Evolutionary conservation across 2,797 vertebrate genomes (phyloP), one percentile per base, ranked within the genome.

Genomic region (Molossus molossus): DNA sequence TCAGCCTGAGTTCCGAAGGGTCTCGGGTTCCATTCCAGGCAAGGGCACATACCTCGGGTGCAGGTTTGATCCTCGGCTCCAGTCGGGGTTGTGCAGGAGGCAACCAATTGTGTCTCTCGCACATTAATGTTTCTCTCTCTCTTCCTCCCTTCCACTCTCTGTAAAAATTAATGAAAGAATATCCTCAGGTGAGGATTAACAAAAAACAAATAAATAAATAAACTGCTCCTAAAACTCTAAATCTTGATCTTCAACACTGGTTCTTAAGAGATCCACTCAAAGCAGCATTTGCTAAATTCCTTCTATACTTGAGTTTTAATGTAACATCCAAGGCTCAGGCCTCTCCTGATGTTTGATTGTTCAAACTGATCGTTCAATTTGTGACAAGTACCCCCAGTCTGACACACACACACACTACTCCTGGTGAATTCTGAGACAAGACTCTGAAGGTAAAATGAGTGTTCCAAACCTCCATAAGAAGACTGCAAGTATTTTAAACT

Each of bases 141-240:
- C 40, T 45, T 45, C 40, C 40, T 45, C 40, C 40, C 6, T 45
- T 45, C 40, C 40, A 45, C 40, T 45, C 40, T 45, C 40, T 45
- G 5, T 45, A 45, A 45, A 45, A 45, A 45, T 6, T 45, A 45
- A 45, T 45, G 40, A 45, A 45, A 45, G 40, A 45, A 45, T 45
- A 45, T 45, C 40, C 40, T 45, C 40, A 45, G 40, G 40, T 45
- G 40, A 45, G 40, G 40, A 45, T 45, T 45, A 45, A 45, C 40
- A 45, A 45, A 45, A 45, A 45, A 45, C 40, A 45, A 45, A 45
- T 6, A 45, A 45, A 45, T 45, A 45, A 45, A 45, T 60, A 76
- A 96, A 79, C 15, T 48, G 57, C 40, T 25, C 21, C 57, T 48
- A 45, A 92, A 67, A 80, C 89, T 83, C 91, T 83, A 50, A 95